These are phyloP conservation scores for Probosciger aterrimus DNA, from an alignment of 2,113 vertebrate genomes.

Conservation along the genomic window DNA sequence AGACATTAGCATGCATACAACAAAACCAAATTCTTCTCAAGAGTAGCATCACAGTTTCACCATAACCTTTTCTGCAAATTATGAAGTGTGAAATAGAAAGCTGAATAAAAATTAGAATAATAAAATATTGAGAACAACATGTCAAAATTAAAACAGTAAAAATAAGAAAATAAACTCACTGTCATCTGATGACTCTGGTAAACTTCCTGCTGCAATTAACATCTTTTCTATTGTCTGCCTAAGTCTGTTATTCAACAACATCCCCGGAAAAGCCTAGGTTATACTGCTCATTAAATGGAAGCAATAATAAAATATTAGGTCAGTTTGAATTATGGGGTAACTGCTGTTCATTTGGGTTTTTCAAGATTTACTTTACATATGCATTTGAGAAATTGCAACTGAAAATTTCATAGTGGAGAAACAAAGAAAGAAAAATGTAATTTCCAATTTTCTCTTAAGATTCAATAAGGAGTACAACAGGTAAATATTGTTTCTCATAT, in stretches of 20 bases:
- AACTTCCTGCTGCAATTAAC: background rate
- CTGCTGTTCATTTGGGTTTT: background rate
- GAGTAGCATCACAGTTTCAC: background rate
- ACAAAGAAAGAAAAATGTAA: background rate
- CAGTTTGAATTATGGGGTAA: background rate
- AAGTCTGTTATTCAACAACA: background rate
- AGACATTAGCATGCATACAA: background rate
- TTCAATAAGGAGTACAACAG: background rate
- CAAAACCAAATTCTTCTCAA: background rate
- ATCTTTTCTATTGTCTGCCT: background rate
- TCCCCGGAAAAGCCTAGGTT: background rate
- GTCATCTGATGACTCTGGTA: background rate
- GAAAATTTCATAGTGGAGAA: background rate
- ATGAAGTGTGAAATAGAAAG: constrained; percentile 32
- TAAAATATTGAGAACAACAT: constrained; percentile 14
- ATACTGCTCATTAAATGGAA: background rate
- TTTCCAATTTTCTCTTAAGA: background rate
- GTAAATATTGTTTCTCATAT: background rate
- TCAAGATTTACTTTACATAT: background rate
- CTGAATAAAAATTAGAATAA: background rate
- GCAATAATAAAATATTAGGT: background rate
- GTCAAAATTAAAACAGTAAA: background rate
- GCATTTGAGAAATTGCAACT: background rate
- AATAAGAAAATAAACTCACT: constrained; percentile 28
- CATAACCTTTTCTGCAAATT: constrained; percentile 10